Conservation (phyloP, 2,888 invertebrate species). For the Cerastoderma edule region DNA sequence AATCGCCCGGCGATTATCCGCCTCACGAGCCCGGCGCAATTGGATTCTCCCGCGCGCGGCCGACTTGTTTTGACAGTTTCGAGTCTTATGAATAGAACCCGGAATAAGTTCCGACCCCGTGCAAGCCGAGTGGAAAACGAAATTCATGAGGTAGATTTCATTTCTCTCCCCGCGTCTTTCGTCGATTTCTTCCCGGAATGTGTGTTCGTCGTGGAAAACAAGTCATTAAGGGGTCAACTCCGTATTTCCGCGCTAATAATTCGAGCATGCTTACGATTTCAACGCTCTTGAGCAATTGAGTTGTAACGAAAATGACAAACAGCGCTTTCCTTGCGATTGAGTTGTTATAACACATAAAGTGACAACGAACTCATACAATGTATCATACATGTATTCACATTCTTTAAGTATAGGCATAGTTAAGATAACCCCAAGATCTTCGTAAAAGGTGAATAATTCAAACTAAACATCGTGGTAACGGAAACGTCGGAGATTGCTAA, state of each 20-base stretch:
- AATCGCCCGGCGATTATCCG: constrained; percentile 61
- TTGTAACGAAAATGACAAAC: no score
- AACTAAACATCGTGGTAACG: no score
- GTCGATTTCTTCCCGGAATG: constrained; percentile 27
- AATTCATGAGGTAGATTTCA: constrained; percentile 66
- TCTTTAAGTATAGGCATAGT: no score
- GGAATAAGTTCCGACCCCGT: constrained; percentile 61
- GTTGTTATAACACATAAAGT: no score
- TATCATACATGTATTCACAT: no score
- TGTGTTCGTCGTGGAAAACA: constrained; percentile 40
- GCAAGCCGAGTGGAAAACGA: constrained; percentile 57
- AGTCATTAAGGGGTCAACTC: constrained; percentile 57
- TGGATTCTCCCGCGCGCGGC: constrained; percentile 55
- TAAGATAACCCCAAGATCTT: no score
- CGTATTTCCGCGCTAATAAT: constrained; percentile 48
- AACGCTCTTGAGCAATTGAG: no score
- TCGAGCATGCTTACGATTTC: constrained; percentile 24
- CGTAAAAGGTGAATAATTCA: no score
- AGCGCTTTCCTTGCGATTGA: no score
- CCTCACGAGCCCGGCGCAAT: constrained; percentile 50
- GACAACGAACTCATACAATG: no score
- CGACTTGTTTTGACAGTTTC: constrained; percentile 61
- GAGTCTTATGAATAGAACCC: constrained; percentile 63
- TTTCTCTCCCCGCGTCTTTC: constrained; percentile 29
- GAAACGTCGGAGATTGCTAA: no score